Conservation (phyloP, 2,888 invertebrate genomes). For the Netelia fuscicornis region DNA sequence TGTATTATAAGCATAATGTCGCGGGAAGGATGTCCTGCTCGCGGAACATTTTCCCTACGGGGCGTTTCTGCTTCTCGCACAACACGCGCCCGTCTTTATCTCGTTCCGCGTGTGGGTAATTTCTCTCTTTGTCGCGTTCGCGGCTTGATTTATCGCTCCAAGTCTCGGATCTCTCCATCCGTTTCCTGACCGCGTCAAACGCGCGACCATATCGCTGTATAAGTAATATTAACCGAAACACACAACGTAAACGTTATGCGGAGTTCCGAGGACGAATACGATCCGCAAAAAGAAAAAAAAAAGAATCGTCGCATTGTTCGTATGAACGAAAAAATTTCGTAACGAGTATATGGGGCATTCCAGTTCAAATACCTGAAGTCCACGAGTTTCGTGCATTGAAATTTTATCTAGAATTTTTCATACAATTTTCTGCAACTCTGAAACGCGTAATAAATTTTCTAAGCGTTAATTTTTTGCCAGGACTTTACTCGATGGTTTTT, state of each 20-base stretch:
- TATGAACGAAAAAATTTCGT: neutral
- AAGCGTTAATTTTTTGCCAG: no score
- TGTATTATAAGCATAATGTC: neutral
- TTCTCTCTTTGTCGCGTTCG: conserved; percentile 22
- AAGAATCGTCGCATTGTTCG: conserved; percentile 20
- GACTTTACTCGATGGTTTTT: no score
- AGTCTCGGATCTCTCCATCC: conserved; percentile 67
- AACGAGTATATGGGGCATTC: no score
- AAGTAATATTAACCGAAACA: conserved; percentile 27
- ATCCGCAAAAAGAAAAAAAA: neutral
- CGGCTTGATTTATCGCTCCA: conserved; percentile 60
- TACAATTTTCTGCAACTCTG: no score
- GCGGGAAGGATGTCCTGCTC: conserved; percentile 15
- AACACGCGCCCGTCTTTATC: conserved; percentile 49
- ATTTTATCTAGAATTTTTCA: no score
- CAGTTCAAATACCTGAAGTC: no score
- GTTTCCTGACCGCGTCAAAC: conserved; percentile 61
- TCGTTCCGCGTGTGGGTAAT: conserved; percentile 46
- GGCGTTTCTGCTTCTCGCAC: conserved; percentile 28
- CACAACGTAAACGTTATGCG: conserved; percentile 1
- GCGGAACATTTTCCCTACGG: conserved; percentile 9
- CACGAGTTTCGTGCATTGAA: no score
- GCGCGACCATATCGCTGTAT: neutral
- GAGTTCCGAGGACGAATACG: conserved; percentile 15
- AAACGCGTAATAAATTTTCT: no score